Conservation (phyloP, 2,797 vertebrate genomes). For the Scyliorhinus canicula region DNA sequence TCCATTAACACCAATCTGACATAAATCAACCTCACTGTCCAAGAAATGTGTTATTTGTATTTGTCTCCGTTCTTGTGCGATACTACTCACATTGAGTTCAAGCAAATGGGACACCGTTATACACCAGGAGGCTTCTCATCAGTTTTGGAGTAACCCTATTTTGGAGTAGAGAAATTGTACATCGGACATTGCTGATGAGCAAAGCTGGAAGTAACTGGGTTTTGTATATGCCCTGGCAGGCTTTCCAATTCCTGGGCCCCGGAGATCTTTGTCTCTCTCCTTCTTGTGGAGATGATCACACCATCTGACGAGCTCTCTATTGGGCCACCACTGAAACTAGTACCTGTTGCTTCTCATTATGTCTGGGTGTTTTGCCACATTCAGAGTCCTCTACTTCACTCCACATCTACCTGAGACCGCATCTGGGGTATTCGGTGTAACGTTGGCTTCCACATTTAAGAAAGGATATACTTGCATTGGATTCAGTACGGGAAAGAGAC, state of each 20-base stretch:
- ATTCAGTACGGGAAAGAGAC: no score
- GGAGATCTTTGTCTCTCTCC: neutral
- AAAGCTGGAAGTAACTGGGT: neutral
- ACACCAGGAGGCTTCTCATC: no score
- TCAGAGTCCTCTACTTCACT: neutral
- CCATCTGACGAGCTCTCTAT: neutral
- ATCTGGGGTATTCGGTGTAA: no score
- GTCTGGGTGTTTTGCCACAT: neutral
- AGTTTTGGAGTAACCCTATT: neutral
- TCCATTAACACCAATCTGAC: slow-evolving; percentile 22
- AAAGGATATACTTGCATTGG: no score
- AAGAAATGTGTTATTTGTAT: neutral
- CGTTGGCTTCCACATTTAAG: no score
- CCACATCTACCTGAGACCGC: no score
- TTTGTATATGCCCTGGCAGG: neutral
- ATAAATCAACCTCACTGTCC: slow-evolving; percentile 17
- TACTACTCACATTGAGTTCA: neutral
- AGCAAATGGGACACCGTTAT: neutral
- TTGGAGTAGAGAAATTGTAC: neutral
- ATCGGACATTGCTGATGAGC: neutral
- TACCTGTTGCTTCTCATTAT: neutral
- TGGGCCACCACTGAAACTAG: neutral
- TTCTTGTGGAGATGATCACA: neutral
- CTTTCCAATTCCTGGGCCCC: neutral
- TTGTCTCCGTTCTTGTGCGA: neutral